phyloP scores from a whole-genome alignment of 2,113 vertebrate species.

The Xiphorhynchus elegans region DNA sequence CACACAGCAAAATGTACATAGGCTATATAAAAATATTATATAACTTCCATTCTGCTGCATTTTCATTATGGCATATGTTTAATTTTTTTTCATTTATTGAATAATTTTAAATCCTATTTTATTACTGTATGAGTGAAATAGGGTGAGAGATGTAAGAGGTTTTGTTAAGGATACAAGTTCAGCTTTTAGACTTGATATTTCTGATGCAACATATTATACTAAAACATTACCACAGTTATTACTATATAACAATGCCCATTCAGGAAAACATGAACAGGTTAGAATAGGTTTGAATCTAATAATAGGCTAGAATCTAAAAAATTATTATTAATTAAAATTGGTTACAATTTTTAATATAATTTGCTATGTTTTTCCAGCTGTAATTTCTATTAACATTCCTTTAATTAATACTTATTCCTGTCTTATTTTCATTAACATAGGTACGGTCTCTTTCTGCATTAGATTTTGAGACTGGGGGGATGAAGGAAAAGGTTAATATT shows the following conservation, averaged over 20 bases:
- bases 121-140: neutral
- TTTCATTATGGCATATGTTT: neutral
- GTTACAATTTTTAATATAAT: neutral
- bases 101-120: neutral
- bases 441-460: neutral
- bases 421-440: neutral
- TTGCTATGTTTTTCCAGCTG: neutral
- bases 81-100: neutral
- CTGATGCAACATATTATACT: neutral
- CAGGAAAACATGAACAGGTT: neutral
- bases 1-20: neutral
- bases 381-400: neutral
- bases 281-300: neutral
- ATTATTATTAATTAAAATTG: neutral
- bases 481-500: neutral
- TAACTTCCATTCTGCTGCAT: neutral
- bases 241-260: neutral
- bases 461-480: neutral
- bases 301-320: neutral
- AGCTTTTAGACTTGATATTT: neutral
- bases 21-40: neutral
- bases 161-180: neutral
- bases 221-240: neutral
- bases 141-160: neutral
- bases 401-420: neutral